Evolutionary conservation across 2,888 invertebrate species (phyloP), one percentile per base, ranked within the genome.

Genomic region (Frankliniella fusca): DNA sequence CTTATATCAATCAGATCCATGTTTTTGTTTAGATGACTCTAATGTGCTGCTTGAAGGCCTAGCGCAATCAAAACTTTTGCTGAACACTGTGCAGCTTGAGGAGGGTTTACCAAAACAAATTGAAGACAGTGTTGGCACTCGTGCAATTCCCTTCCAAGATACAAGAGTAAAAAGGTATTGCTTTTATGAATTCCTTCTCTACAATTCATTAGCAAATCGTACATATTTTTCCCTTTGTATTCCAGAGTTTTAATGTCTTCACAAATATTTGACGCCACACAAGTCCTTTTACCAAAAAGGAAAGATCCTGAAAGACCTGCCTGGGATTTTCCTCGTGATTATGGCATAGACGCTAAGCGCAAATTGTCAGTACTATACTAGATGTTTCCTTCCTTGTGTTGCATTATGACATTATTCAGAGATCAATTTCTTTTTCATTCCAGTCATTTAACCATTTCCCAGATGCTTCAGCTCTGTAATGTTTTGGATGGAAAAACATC

Each of bases 21-120:
- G 94, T 85, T 90, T 92, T 83, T 89, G 90, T 1, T 91, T 91
- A 83, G 89, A 88, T 82, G 91, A 93, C 85, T 88, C 89, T 61
- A 92, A 92, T 88, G 92, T 94, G 12, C 88, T 95, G 7, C 86
- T 94, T 48, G 92, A 93, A 88, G 97, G 96, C 18, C 86, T 94
- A 81, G 87, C 90, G 1, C 97, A 97, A 89, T 95, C 95, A 0
- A 93, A 94, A 88, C 89, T 93, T n/a, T 88, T 97, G 10, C 94
- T 95, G 5, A 97, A 97, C 86, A 92, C 95, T 0, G 88, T 95
- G 8, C 89, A 92, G 86, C 88, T 92, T 83, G 88, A 92, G 84
- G 88, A 91, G 79, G 90, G 88, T 83, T 88, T 95, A 81, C 94
- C 94, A 0, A 88, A 90, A 12, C 89, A 88, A 84, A 88, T 93